Percentiles rank a stretch among this genome's conserved stretches.
These are phyloP conservation scores for Zoroaster sp. DNA, from an alignment of 53 echinoderm and acorn worm genomes.

Conservation along the genomic window DNA sequence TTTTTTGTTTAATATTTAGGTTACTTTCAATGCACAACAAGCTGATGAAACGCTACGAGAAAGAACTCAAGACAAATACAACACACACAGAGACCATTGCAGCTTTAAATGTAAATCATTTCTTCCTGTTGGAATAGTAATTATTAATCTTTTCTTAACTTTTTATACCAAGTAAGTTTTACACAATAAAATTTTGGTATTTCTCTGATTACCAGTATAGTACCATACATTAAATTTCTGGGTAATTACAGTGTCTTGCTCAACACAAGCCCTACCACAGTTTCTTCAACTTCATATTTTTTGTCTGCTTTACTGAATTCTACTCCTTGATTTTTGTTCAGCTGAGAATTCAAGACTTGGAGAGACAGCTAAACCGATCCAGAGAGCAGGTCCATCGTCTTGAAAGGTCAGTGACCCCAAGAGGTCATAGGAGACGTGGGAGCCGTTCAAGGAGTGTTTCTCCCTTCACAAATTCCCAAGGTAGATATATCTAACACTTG, in stretches of 20 bases:
- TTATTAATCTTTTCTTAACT: no score
- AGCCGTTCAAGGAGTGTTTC: slow-evolving; percentile 35
- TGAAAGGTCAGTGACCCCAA: slow-evolving; percentile 23
- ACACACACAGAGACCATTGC: slow-evolving; percentile 90
- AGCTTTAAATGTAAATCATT: slow-evolving; percentile 80
- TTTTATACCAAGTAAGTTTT: background rate
- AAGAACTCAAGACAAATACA: slow-evolving; percentile 80
- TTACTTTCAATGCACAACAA: slow-evolving; percentile 87
- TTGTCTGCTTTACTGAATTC: background rate
- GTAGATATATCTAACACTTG: no score
- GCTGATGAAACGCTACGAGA: slow-evolving; percentile 93
- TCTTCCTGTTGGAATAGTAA: no score
- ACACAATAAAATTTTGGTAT: no score
- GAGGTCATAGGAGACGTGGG: slow-evolving; percentile 38
- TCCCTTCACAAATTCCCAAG: slow-evolving; percentile 62
- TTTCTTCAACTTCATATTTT: background rate
- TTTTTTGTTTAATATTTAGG: slow-evolving; percentile 23
- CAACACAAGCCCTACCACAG: background rate
- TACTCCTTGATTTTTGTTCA: background rate
- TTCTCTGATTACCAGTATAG: no score
- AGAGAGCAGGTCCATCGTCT: slow-evolving; percentile 55
- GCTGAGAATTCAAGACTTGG: slow-evolving; percentile 84
- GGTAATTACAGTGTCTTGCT: background rate
- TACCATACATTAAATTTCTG: background rate
- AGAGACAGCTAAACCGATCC: slow-evolving; percentile 59